Percentiles rank a stretch among this genome's conserved stretches.
phyloP scores from a whole-genome alignment of 2,888 invertebrate species.

The Netelia inedita region DNA sequence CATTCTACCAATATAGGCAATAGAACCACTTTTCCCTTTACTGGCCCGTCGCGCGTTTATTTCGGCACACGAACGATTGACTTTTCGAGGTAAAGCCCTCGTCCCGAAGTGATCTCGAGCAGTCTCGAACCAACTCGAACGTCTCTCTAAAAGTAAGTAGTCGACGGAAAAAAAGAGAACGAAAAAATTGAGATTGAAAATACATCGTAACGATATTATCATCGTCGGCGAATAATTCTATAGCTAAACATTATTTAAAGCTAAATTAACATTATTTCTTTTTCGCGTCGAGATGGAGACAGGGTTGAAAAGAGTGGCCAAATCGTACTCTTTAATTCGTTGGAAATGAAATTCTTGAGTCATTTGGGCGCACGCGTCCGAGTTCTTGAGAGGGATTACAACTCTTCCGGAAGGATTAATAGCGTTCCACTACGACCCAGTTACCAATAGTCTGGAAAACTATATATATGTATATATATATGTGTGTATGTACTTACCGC shows the following conservation, averaged over 20 bases:
- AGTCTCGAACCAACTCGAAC: no score
- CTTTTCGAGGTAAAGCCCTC: slow-evolving; percentile 44
- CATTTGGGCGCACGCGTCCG: slow-evolving; percentile 43
- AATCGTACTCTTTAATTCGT: slow-evolving; percentile 52
- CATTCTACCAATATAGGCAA: slow-evolving; percentile 12
- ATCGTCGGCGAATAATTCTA: slow-evolving; percentile 2
- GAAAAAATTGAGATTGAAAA: neutral
- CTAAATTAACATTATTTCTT: neutral
- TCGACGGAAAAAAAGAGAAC: neutral
- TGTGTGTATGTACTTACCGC: neutral
- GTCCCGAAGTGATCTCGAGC: no score
- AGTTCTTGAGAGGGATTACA: slow-evolving; percentile 66
- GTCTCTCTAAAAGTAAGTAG: neutral
- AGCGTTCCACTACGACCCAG: slow-evolving; percentile 69
- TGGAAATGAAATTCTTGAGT: slow-evolving; percentile 64
- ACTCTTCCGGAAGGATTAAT: slow-evolving; percentile 68
- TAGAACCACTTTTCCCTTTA: slow-evolving; percentile 37
- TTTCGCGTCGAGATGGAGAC: no score
- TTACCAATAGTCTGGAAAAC: slow-evolving; percentile 65
- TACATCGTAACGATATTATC: neutral
- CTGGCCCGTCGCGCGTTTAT: slow-evolving; percentile 27
- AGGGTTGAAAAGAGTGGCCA: neutral
- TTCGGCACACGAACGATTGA: slow-evolving; percentile 32
- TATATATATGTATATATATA: slow-evolving; percentile 10
- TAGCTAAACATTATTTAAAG: slow-evolving; percentile 13